Conservation (phyloP, 2,113 vertebrate species). For the Copsychus sechellarum region DNA sequence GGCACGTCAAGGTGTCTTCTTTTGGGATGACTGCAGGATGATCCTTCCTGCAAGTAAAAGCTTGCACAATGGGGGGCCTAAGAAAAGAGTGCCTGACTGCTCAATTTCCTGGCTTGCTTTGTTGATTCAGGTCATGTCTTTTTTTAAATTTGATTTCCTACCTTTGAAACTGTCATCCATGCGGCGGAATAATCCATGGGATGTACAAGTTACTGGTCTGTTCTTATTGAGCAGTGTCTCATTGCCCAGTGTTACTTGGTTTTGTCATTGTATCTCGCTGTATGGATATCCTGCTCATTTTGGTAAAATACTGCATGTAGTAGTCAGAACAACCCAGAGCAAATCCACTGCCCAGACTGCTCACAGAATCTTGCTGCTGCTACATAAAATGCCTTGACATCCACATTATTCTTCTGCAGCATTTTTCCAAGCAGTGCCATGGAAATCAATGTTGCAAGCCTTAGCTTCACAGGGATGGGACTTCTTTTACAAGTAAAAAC, state of each 20-base stretch:
- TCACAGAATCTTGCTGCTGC: not conserved
- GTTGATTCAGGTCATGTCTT: not conserved
- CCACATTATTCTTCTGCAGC: not conserved
- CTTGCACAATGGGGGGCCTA: not conserved
- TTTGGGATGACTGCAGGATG: not conserved
- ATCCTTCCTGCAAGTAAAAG: not conserved
- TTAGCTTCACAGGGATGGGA: not conserved
- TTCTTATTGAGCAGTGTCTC: not conserved
- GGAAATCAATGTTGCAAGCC: constrained; percentile 8
- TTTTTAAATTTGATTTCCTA: not conserved
- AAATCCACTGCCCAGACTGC: not conserved
- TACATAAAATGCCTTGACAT: not conserved
- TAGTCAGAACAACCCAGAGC: constrained; percentile 2
- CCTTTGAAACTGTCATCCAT: not conserved
- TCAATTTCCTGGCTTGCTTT: not conserved
- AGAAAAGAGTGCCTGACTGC: not conserved
- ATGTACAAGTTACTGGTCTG: not conserved
- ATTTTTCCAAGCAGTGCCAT: not conserved
- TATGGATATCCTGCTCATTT: not conserved
- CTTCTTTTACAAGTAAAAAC: not conserved
- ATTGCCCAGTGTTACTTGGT: not conserved
- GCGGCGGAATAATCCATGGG: not conserved
- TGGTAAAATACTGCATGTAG: not conserved
- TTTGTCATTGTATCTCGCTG: not conserved
- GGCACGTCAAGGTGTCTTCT: not conserved